Percentiles rank a stretch among this genome's conserved stretches.
phyloP scores from a whole-genome alignment of 1,140 invertebrate species.

The Stegodyphus mimosarum region DNA sequence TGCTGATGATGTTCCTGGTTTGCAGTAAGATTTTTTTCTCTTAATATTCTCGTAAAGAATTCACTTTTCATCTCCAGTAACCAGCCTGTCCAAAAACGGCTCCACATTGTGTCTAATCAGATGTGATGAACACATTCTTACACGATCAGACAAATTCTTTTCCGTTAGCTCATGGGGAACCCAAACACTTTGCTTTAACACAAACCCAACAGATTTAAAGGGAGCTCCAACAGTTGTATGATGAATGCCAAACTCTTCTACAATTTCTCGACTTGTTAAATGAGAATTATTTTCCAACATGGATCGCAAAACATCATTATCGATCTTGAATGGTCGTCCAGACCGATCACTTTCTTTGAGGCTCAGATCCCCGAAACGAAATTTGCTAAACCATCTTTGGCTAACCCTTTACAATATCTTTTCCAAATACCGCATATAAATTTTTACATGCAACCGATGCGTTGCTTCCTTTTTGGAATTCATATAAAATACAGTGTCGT shows the following conservation, averaged over 20 bases:
- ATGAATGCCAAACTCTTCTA: not conserved
- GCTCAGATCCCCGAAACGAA: too few species aligned
- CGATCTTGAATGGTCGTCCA: too few species aligned
- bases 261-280: too few species aligned
- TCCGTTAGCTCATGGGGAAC: not conserved
- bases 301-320: too few species aligned
- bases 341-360: too few species aligned
- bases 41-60: not conserved
- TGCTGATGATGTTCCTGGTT: not conserved
- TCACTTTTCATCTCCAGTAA: constrained; percentile 4
- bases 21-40: not conserved
- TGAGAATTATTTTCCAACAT: too few species aligned
- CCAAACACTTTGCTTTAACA: constrained; percentile 2
- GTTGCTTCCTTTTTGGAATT: too few species aligned
- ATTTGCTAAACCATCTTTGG: too few species aligned
- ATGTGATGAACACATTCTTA: not conserved
- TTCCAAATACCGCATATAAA: too few species aligned
- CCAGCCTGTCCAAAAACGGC: not conserved
- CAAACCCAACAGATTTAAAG: not conserved
- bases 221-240: not conserved
- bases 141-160: not conserved
- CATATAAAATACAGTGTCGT: too few species aligned
- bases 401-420: too few species aligned
- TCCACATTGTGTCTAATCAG: constrained; percentile 1
- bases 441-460: too few species aligned